Base-by-base conservation (phyloP, 2,888 invertebrate genomes). In the Ophion ellenae region DNA sequence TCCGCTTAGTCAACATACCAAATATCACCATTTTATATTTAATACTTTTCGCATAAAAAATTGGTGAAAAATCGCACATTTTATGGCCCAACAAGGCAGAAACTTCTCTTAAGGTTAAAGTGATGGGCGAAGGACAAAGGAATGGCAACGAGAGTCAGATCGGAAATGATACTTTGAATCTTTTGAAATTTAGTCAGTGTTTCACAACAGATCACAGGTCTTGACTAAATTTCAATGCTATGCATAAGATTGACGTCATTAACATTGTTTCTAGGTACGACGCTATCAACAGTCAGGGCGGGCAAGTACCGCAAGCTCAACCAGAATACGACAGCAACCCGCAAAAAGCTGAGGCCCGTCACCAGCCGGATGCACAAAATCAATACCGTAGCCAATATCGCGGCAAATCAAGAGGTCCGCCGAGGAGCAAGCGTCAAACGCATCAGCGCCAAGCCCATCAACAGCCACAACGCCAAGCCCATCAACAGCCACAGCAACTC, bases 341-440 rank as follows among this genome's bases (percentile, higher is more conserved):
- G 85, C 81, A 84, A 89, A 28, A 67, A 87, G 61, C 89, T 0
- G 87, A 45, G n/a, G 87, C 74, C 70, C 88, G 89, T 9, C 69
- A 70, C 1, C 89, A 89, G 7, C 87, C 80, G 14, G 80, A 81
- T 84, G 87, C 88, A 64, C 86, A 88, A 70, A 88, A 89, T 64
- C 87, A 86, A 84, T 88, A 90, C 24, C 90, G 91, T 6, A 88
- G 87, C 64, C 90, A 88, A 45, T 91, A 91, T 80, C 90, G 90
- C 14, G 86, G 86, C 9, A 92, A 90, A 80, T 87, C 90, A 9
- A 91, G 92, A 36, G 88, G 88, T 17, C 87, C 86, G 40, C 40
- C 89, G 0, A 87, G 91, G 69, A 83, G 89, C n/a, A 90, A 89
- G 80, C 89, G 91, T 45, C 91, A 92, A 77, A 87, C 89, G 2